phyloP scores from a whole-genome alignment of 37 sponge, comb jelly and placozoan species.

The Mnemiopsis leidyi region DNA sequence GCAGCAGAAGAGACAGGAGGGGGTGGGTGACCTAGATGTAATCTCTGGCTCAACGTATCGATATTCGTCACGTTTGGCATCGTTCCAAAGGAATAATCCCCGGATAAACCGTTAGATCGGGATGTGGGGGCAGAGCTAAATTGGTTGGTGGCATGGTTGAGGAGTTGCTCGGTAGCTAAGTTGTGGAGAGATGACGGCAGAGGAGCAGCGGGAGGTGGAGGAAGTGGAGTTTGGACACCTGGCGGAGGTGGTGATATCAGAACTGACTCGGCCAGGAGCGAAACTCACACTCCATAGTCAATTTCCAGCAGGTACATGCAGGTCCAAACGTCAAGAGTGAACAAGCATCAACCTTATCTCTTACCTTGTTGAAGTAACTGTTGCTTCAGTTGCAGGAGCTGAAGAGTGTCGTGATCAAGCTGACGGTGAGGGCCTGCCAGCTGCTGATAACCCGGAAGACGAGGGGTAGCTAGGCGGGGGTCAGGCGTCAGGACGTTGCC shows the following conservation, averaged over 20 bases:
- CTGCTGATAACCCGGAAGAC: neutral
- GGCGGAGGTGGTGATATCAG: too few relatives aligned
- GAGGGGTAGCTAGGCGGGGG: constrained; percentile 7
- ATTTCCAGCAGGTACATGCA: neutral
- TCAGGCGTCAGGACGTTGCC: constrained; percentile 34
- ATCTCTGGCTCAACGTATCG: neutral
- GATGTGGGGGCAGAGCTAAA: neutral
- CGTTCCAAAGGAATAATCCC: neutral
- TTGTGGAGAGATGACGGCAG: constrained; percentile 4
- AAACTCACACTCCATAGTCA: too few relatives aligned
- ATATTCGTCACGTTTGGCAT: neutral
- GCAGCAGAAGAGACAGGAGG: neutral
- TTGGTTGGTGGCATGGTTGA: neutral
- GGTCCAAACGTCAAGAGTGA: neutral
- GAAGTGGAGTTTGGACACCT: constrained; percentile 57
- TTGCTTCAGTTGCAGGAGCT: constrained; percentile 19
- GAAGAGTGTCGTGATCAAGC: neutral
- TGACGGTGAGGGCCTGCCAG: neutral
- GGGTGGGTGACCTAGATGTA: neutral
- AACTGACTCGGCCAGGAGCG: too few relatives aligned
- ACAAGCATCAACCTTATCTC: neutral
- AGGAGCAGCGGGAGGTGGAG: neutral
- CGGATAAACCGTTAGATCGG: neutral
- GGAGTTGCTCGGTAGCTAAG: constrained; percentile 47
- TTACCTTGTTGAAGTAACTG: constrained; percentile 47